Evolutionary conservation across 2,797 vertebrate genomes (phyloP).

Genomic region (Brotogeris chrysoptera): DNA sequence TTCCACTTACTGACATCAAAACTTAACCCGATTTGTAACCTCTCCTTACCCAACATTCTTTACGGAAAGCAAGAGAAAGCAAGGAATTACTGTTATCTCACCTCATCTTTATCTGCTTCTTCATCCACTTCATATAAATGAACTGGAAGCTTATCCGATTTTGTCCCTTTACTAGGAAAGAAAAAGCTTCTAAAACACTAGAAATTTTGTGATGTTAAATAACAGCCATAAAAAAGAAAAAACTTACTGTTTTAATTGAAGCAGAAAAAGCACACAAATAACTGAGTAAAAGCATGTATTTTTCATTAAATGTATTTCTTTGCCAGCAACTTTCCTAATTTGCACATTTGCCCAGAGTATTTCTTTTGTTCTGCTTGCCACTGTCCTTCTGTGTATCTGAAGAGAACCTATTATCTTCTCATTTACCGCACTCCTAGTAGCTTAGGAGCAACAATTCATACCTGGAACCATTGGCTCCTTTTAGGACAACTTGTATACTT

Average conservation of each 20-base stretch:
- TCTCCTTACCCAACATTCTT: neutral
- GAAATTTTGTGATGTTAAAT: neutral
- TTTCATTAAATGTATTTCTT: neutral
- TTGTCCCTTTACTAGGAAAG: conserved; percentile 84
- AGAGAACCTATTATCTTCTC: neutral
- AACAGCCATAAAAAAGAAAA: neutral
- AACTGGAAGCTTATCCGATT: conserved; percentile 89
- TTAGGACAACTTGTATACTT: neutral
- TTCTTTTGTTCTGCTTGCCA: neutral
- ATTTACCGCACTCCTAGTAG: neutral
- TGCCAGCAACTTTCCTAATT: neutral
- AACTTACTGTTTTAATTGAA: neutral
- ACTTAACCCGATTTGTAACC: neutral
- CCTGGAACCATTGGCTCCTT: neutral
- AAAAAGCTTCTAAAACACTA: conserved; percentile 22
- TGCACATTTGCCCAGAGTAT: neutral
- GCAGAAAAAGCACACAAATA: neutral
- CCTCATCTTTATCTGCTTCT: conserved; percentile 98
- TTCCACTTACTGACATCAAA: neutral
- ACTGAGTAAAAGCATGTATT: neutral
- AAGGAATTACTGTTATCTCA: conserved; percentile 44
- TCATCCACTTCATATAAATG: conserved; percentile 98
- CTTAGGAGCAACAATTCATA: neutral
- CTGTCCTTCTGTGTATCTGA: neutral
- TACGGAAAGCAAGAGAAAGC: neutral